Evolutionary conservation across 2,888 invertebrate genomes (phyloP), one percentile per base, ranked within the genome.

Genomic region (Megalurothrips usitatus): DNA sequence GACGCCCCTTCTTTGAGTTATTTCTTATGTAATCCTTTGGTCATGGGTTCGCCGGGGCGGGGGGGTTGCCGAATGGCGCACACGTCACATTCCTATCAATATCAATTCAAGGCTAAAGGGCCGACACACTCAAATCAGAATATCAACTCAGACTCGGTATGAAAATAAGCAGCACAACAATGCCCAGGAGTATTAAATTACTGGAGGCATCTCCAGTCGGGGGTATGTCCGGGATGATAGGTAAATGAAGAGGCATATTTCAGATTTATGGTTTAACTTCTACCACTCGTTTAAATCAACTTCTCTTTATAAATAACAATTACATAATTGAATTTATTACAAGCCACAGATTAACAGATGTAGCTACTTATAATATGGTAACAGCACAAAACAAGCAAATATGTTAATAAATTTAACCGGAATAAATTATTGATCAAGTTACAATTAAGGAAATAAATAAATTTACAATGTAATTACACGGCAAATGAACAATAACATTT

Each of bases 301-400:
- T 75, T 75, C 12, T 75, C 68, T 75, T 75, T 75, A 75, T 75
- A 23, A 75, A 75, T 75, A 75, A 75, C 68, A 75, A 26, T 26
- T 75, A 75, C 68, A 75, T 75, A 75, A 75, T 75, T 75, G 23
- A 75, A 75, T 75, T 75, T 75, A 75, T 75, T 75, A 75, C 68
- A 75, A 75, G 68, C 68, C 68, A 75, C 68, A 75, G 23, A 75
- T 58, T 58, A 75, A 75, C 68, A 75, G 26, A 26, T 75, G 68
- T 75, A 75, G 68, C 68, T 75, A 75, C 68, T 75, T 26, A 26
- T 75, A 75, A 26, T 75, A 75, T 75, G 68, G 68, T 75, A 75
- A 75, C 68, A 75, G 68, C 68, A 75, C 68, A 75, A 75, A 75
- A 75, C 26, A 75, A 75, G 68, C 68, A 75, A 75, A 75, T 75